phyloP scores from a whole-genome alignment of 2,888 invertebrate genomes.

The Hybos culiciformis region DNA sequence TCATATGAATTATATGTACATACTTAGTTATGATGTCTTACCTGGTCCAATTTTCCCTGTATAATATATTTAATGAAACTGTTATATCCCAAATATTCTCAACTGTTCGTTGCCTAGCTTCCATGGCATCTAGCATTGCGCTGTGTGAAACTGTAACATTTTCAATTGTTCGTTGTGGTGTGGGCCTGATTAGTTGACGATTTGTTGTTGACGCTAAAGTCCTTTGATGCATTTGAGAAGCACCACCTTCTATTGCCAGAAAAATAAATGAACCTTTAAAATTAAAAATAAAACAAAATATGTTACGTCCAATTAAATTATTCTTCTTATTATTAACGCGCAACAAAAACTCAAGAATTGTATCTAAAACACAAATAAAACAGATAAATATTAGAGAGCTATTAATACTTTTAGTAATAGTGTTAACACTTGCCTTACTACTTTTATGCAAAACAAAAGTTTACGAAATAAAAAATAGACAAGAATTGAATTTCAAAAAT shows the following conservation, averaged over 20 bases:
- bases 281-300: slow-evolving; percentile 5
- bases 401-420: too few species aligned
- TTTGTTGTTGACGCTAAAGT: slow-evolving; percentile 41
- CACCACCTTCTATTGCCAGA: slow-evolving; percentile 65
- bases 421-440: too few species aligned
- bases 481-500: too few species aligned
- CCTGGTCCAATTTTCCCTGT: slow-evolving; percentile 80
- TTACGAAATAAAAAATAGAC: too few species aligned
- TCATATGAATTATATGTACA: too few species aligned
- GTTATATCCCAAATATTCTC: slow-evolving; percentile 89
- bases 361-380: slow-evolving; percentile 3
- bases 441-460: too few species aligned
- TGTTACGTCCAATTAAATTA: slow-evolving; percentile 12
- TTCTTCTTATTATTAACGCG: slow-evolving; percentile 5
- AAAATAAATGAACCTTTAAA: slow-evolving; percentile 66
- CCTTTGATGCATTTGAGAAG: slow-evolving; percentile 29
- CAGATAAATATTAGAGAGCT: too few species aligned
- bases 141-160: slow-evolving; percentile 28
- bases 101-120: slow-evolving; percentile 54
- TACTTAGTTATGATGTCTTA: too few species aligned
- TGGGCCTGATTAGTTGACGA: slow-evolving; percentile 32
- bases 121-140: slow-evolving; percentile 36
- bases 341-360: not conserved
- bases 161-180: slow-evolving; percentile 14
- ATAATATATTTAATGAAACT: slow-evolving; percentile 72